Conservation (phyloP, 2,113 vertebrate species). For the Odobenus rosmarus region DNA sequence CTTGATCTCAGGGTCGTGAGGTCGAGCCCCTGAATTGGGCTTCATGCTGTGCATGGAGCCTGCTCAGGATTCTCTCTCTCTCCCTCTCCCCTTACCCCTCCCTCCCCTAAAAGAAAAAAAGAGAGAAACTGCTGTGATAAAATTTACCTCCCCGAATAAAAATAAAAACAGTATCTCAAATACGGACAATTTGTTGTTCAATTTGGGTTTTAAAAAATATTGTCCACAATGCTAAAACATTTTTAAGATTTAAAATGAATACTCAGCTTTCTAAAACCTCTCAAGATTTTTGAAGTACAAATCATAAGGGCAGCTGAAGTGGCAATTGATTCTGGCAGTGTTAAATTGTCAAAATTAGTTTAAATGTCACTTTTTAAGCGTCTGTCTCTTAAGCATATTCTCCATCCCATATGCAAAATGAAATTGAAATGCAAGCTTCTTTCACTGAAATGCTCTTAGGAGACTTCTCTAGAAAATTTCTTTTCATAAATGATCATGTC, state of each 20-base stretch:
- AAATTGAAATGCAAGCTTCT: constrained; percentile 38
- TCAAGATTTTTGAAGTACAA: neutral
- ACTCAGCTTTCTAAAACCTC: neutral
- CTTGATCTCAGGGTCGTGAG: neutral
- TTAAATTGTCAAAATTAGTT: constrained; percentile 54
- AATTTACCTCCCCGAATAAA: constrained; percentile 36
- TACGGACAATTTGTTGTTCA: neutral
- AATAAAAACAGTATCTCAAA: constrained; percentile 22
- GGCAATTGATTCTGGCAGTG: neutral
- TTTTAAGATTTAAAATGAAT: constrained; percentile 33
- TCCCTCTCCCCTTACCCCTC: neutral
- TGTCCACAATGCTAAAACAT: neutral
- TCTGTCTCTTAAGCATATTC: neutral
- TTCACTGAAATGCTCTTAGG: constrained; percentile 27
- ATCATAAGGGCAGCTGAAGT: neutral
- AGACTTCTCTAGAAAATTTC: constrained; percentile 11
- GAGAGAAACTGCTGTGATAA: neutral
- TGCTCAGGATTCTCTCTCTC: neutral
- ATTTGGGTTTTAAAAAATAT: neutral
- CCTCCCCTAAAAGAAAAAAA: neutral
- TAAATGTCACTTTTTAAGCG: neutral
- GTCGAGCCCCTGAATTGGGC: neutral
- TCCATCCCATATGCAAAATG: neutral
- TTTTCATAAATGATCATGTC: neutral
- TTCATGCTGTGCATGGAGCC: neutral